Evolutionary conservation across 2,797 vertebrate genomes (phyloP), one percentile per base, ranked within the genome.

Genomic region (Liparis tanakae): DNA sequence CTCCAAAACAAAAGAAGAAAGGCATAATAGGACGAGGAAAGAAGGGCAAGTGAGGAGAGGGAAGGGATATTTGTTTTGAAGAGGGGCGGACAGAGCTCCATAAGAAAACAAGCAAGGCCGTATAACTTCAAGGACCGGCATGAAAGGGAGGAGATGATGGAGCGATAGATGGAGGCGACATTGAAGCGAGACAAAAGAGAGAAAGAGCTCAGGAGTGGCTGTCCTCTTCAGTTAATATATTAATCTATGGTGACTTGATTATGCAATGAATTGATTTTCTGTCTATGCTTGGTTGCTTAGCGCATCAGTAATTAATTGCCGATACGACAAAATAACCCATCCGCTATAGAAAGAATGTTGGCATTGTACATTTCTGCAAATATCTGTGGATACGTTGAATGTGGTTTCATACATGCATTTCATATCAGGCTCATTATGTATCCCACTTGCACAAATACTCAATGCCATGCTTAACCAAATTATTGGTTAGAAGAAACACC

Each of bases 101-200:
- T 66, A 74, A 83, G 61, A 65, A 81, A 68, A 56, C 60, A 80
- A 74, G 79, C 74, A 70, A 84, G 79, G 77, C 61, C 34, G 8
- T 20, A 30, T 62, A 53, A 65, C 46, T 78, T 83, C 66, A 69
- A 78, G 33, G 59, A 74, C 50, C 62, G 2, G 39, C 50, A 59
- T 69, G 74, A 60, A 53, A 69, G 59, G 33, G 39, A 74, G 37
- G 50, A 57, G 39, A 66, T 54, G 17, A 43, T 39, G 63, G 37
- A 48, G 78, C 73, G 74, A 81, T 69, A 77, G 76, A 73, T 64
- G 3, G 53, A 79, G 74, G 59, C 51, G 70, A 82, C 66, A 39
- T 0, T 61, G 22, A 33, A 64, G 72, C 1, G n/a, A 34, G 25
- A 61, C 50, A 72, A 64, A 59, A 67, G 22, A 57, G 22, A 50